Evolutionary conservation across 2,888 invertebrate genomes (phyloP), one percentile per base, ranked within the genome.

Genomic region (Hirtodrosophila trivittata): DNA sequence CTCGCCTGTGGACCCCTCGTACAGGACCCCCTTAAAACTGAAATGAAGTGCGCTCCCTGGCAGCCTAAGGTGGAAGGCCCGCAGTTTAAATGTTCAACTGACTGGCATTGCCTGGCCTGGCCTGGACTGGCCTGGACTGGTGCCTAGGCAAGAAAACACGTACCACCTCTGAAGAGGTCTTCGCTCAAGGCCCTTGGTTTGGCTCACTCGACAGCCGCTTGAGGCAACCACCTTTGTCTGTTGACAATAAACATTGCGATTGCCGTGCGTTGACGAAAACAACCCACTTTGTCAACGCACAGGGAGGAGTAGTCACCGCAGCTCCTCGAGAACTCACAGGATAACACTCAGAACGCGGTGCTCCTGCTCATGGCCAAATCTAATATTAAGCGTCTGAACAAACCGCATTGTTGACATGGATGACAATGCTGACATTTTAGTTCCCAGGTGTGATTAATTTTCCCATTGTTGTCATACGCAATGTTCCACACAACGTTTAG

Each of bases 401-500:
- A 73, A 69, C 75, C 74, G 67, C 80, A 78, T 66, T 83, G 83
- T 76, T 83, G 83, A 78, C 78, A 72, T 41, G 77, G 54, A 47
- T 80, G 84, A 83, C 78, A 80, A 59, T 65, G 65, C 32, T 59
- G 75, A 65, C 75, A 75, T 77, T 84, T 75, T 72, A 70, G 81
- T 80, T 81, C 66, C 81, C 78, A 80, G 84, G 84, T 84, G 84
- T 75, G 78, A 80, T 80, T 80, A 84, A 80, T 80, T 78, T 77
- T 35, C n/a, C 54, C 62, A 75, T 80, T 80, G 77, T 70, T 74
- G 71, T 63, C 59, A 43, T 50, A 60, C 52, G 56, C 41, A 8
- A 10, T 45, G 14, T 25, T 25, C 6, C 25, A 25, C 25, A 25
- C 25, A 25, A 3, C 6, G 25, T 25, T 25, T 25, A 25, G 25